Base-by-base conservation (phyloP, 2,888 invertebrate species). In the Ophion ventricosus region DNA sequence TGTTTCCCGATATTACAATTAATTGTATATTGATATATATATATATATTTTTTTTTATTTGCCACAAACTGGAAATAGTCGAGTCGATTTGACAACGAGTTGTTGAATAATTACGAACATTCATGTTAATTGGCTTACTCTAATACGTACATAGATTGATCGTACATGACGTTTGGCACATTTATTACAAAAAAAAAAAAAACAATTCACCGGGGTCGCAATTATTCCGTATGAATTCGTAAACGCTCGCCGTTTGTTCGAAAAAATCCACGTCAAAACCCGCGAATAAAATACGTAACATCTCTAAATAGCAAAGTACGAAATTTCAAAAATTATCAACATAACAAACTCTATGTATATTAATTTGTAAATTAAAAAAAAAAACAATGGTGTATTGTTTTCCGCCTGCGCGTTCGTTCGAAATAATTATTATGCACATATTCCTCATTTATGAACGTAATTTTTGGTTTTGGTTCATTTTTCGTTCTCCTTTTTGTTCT, bases 401-500 rank as follows among this genome's bases (percentile, higher is more conserved):
- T 23, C 0, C 20, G 2, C 3, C 26, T 5, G 11, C 2, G 23
- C 14, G 14, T 67, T 67, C 5, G 29, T 29, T 56, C 35, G 56
- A 29, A 43, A 43, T 25, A 40, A 40, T 59, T 17, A 8, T 40
- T 5, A 25, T 23, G 23, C n/a, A 40, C 54, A 26, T 29, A 7
- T 49, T 72, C 40, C 7, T 56, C 25, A 59, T 40, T 14, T 40
- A 10, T 20, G 40, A 10, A 40, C 40, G 29, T 40, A 23, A 14
- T 72, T 26, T 3, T 29, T 72, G 66, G 86, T 26, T 64, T 20
- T 26, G 17, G n/a, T 20, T 59, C 17, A 78, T 29, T 40, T 26
- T 67, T 54, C 69, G 66, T 85, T 56, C 29, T n/a, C 11, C 17
- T 26, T 76, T 43, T 57, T 79, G 35, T 67, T 79, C 67, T 94